phyloP scores from a whole-genome alignment of 2,113 vertebrate genomes.

The Lagopus leucura region DNA sequence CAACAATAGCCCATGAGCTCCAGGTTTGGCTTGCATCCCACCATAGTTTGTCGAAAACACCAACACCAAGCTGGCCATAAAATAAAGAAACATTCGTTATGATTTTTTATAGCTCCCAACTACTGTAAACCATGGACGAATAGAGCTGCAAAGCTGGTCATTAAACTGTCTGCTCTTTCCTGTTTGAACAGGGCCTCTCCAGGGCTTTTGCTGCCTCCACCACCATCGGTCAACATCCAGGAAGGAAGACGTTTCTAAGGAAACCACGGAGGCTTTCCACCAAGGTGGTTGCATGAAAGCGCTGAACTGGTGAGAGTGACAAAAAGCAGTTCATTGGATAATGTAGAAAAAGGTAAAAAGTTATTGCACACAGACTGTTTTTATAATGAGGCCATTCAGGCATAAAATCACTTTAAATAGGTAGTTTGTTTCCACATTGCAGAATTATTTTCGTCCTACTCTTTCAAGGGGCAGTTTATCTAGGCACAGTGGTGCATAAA shows the following conservation, averaged over 20 bases:
- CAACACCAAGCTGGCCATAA: constrained; percentile 42
- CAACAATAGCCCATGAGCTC: background rate
- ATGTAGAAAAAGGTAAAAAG: constrained; percentile 73
- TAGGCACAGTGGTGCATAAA: constrained; percentile 69
- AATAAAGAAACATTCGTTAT: constrained; percentile 73
- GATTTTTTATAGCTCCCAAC: constrained; percentile 68
- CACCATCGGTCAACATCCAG: constrained; percentile 77
- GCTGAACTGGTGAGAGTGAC: constrained; percentile 78
- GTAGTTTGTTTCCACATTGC: constrained; percentile 72
- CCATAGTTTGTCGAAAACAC: constrained; percentile 10
- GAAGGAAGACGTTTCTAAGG: constrained; percentile 85
- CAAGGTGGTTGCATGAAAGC: constrained; percentile 73
- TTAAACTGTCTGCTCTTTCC: constrained; percentile 85
- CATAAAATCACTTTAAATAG: constrained; percentile 77
- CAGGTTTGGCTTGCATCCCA: background rate
- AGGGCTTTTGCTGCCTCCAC: constrained; percentile 72
- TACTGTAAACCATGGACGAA: constrained; percentile 77
- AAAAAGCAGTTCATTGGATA: constrained; percentile 83
- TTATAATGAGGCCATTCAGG: constrained; percentile 82
- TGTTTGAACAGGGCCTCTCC: constrained; percentile 83
- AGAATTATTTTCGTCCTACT: constrained; percentile 74
- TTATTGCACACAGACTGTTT: constrained; percentile 64
- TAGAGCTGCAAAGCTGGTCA: constrained; percentile 79
- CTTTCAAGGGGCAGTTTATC: constrained; percentile 74
- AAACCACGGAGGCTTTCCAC: constrained; percentile 72